These are phyloP conservation scores for Zootermopsis nevadensis DNA, from an alignment of 2,888 invertebrate genomes.

Conservation along the genomic window DNA sequence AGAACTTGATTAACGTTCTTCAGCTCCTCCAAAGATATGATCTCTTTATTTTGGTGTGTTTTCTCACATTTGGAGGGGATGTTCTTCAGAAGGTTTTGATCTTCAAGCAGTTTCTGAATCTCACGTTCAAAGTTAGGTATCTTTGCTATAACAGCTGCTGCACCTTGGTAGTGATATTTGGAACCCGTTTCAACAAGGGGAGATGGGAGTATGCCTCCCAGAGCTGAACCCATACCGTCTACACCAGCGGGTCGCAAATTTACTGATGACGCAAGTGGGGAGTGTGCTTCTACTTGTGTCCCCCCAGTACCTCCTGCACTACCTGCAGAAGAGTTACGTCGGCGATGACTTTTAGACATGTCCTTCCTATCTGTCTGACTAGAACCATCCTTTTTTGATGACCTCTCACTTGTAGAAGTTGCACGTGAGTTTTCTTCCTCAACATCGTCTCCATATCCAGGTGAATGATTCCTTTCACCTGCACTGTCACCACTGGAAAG, in stretches of 20 bases:
- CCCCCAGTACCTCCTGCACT: slow-evolving; percentile 59
- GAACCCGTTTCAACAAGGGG: slow-evolving; percentile 27
- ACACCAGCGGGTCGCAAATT: slow-evolving; percentile 10
- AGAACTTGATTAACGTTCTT: slow-evolving; percentile 58
- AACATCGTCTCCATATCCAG: slow-evolving; percentile 12
- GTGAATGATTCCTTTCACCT: not conserved
- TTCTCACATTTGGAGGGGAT: slow-evolving; percentile 72
- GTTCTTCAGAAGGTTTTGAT: slow-evolving; percentile 73
- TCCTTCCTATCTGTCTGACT: slow-evolving; percentile 77
- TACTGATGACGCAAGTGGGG: slow-evolving; percentile 59
- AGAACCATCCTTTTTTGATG: slow-evolving; percentile 72
- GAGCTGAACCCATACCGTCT: slow-evolving; percentile 37
- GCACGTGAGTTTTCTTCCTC: slow-evolving; percentile 56
- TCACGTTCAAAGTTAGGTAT: slow-evolving; percentile 78
- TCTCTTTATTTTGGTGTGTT: slow-evolving; percentile 71
- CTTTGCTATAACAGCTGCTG: slow-evolving; percentile 44
- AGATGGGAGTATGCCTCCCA: slow-evolving; percentile 60
- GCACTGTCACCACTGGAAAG: slow-evolving; percentile 5
- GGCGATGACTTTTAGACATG: slow-evolving; percentile 55
- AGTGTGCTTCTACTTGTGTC: slow-evolving; percentile 54
- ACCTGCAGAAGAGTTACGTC: slow-evolving; percentile 68
- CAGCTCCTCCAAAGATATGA: slow-evolving; percentile 66
- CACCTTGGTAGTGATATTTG: slow-evolving; percentile 42
- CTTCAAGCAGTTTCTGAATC: slow-evolving; percentile 81
- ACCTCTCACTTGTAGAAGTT: slow-evolving; percentile 68